Evolutionary conservation across 2,113 vertebrate species (phyloP), one percentile per base, ranked within the genome.

Genomic region (Cyprinus carpio): DNA sequence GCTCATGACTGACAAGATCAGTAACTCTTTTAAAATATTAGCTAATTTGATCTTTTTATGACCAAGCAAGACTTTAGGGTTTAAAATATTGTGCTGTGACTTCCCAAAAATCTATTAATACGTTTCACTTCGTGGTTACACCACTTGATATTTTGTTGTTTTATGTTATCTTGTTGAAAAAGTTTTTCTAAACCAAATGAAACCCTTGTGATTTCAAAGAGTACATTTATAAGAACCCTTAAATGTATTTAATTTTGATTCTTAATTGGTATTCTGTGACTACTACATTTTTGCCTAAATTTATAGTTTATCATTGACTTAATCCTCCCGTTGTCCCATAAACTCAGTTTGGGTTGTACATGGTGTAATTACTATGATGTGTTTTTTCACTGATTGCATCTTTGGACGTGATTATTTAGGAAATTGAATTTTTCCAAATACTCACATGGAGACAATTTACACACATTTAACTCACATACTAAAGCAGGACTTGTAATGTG

Each of bases 331-430:
- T 72, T 56, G 27, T 43, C 62, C 31, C 15, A 40, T 75, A 49
- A 65, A 80, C 46, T 31, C 56, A 18, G 49, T 67, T 8, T 9
- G 54, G 16, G 54, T 20, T 27, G 51, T 37, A 74, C 43, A 54
- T 54, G 65, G 4, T 87, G 11, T 64, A 27, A 25, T 64, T 65
- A 27, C 49, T 29, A 25, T 20, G 40, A 40, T 62, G 64, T 81
- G 27, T 86, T 85, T 75, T 77, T 87, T 31, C 16, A 23, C 25
- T 40, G 65, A 86, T 80, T 72, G 31, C 82, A 85, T 89, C 34
- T 87, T 75, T 85, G 75, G 56, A 83, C 62, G 54, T 58, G 23
- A 20, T 76, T 76, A 75, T 76, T 76, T 71, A 81, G 84, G 82
- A 87, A 83, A 84, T 86, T 31, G 7, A 75, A 79, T 76, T 88